Evolutionary conservation across 2,797 vertebrate genomes (phyloP).

Genomic region (Enteromius radiatus): DNA sequence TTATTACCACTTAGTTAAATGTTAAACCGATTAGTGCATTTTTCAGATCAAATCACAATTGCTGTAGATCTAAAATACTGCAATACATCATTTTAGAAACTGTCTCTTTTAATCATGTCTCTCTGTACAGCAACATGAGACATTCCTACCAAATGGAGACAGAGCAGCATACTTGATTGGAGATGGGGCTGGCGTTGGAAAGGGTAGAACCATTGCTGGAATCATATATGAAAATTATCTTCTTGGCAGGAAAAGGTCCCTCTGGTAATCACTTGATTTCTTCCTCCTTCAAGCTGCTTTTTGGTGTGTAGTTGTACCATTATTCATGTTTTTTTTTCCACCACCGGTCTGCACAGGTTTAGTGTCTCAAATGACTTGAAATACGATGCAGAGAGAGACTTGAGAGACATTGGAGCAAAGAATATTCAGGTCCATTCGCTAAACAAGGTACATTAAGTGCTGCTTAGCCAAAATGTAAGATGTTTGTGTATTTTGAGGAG

Average conservation of each 20-base stretch:
- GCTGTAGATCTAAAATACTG: neutral
- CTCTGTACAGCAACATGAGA: conserved; percentile 91
- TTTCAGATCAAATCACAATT: conserved; percentile 1
- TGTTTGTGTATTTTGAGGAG: neutral
- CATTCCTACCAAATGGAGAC: conserved; percentile 94
- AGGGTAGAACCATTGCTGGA: conserved; percentile 96
- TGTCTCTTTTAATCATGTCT: neutral
- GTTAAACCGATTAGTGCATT: neutral
- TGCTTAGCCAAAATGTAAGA: neutral
- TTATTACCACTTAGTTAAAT: neutral
- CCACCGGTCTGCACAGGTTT: conserved; percentile 81
- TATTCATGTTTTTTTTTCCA: neutral
- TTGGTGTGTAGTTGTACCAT: neutral
- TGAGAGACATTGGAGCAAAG: conserved; percentile 97
- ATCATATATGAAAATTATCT: conserved; percentile 98
- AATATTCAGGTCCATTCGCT: conserved; percentile 96
- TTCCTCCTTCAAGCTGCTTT: neutral
- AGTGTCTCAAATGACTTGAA: conserved; percentile 98
- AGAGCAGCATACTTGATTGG: conserved; percentile 97
- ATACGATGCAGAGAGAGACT: conserved; percentile 95
- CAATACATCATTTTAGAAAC: neutral
- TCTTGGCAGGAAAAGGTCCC: conserved; percentile 93
- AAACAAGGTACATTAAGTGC: conserved; percentile 86
- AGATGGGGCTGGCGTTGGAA: conserved; percentile 96
- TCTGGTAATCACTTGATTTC: conserved; percentile 84